Evolutionary conservation across 2,888 invertebrate genomes (phyloP).

Genomic region (Ganaspis brasiliensis): DNA sequence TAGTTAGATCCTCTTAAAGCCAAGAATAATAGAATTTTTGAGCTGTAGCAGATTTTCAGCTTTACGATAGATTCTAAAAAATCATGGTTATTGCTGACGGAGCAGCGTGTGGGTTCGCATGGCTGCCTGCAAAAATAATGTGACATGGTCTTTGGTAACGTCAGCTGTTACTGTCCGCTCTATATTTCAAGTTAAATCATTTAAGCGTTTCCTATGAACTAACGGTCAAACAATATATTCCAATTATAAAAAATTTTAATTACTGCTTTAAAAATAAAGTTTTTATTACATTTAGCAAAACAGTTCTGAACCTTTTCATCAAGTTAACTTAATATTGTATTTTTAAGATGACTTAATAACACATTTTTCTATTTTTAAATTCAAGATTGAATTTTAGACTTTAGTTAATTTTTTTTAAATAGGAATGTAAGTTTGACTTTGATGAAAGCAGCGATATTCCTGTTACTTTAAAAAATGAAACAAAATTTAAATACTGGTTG

Average conservation of each 20-base stretch:
- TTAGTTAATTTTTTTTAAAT: too few species aligned
- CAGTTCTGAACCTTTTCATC: neutral
- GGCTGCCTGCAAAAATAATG: conserved; percentile 76
- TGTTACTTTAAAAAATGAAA: too few species aligned
- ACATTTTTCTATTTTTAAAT: too few species aligned
- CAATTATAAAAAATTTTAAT: conserved; percentile 24
- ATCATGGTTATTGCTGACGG: conserved; percentile 75
- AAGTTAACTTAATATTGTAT: neutral
- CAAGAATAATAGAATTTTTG: conserved; percentile 31
- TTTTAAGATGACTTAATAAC: too few species aligned
- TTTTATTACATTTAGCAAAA: conserved; percentile 13
- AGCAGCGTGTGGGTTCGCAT: conserved; percentile 68
- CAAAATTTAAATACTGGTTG: too few species aligned
- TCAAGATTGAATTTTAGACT: too few species aligned
- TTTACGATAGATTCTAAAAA: conserved; percentile 58
- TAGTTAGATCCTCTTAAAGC: conserved; percentile 9
- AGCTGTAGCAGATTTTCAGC: conserved; percentile 49
- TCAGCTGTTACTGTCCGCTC: conserved; percentile 71
- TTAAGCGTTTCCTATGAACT: conserved; percentile 46
- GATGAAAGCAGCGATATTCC: too few species aligned
- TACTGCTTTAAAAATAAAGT: conserved; percentile 2
- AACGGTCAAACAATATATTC: conserved; percentile 10
- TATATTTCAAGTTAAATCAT: conserved; percentile 69
- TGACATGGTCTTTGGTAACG: conserved; percentile 73
- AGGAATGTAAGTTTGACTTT: too few species aligned